These are phyloP conservation scores for Macaria notata DNA, from an alignment of 2,888 invertebrate genomes.

Conservation along the genomic window DNA sequence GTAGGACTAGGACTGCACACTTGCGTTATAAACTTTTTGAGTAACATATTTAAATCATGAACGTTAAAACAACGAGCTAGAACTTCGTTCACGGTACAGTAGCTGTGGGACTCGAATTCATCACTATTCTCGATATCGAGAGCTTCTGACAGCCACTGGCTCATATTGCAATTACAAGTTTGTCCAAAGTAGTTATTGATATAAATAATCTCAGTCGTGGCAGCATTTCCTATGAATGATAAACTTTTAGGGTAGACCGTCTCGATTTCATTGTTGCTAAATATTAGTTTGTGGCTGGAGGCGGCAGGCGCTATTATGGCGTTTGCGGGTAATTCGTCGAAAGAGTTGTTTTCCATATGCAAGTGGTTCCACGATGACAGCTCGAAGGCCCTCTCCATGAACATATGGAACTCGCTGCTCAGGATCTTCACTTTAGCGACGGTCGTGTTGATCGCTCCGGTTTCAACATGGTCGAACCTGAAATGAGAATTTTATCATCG, in stretches of 20 bases:
- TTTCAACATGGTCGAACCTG: slow-evolving; percentile 84
- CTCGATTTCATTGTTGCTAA: slow-evolving; percentile 72
- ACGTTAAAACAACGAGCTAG: slow-evolving; percentile 85
- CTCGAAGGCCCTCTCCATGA: slow-evolving; percentile 83
- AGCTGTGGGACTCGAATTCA: slow-evolving; percentile 78
- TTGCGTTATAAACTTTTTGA: slow-evolving; percentile 83
- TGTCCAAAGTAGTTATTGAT: slow-evolving; percentile 84
- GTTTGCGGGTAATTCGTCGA: slow-evolving; percentile 79
- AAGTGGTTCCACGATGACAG: slow-evolving; percentile 86
- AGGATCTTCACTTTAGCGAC: slow-evolving; percentile 83
- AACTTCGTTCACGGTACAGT: slow-evolving; percentile 82
- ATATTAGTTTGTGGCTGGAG: slow-evolving; percentile 82
- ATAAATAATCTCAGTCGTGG: slow-evolving; percentile 72
- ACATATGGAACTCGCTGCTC: slow-evolving; percentile 83
- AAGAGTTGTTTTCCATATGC: slow-evolving; percentile 84
- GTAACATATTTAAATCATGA: slow-evolving; percentile 83
- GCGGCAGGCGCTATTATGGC: slow-evolving; percentile 76
- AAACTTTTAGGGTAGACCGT: slow-evolving; percentile 75
- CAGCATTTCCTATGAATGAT: slow-evolving; percentile 80
- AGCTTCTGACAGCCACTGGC: slow-evolving; percentile 78
- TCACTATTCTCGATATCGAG: slow-evolving; percentile 63
- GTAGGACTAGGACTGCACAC: slow-evolving; percentile 79
- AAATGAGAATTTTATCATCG: slow-evolving; percentile 41
- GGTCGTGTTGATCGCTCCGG: slow-evolving; percentile 85
- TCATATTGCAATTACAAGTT: slow-evolving; percentile 84